Base-by-base conservation (phyloP, 2,797 vertebrate genomes). In the Poeciliopsis presidionis region DNA sequence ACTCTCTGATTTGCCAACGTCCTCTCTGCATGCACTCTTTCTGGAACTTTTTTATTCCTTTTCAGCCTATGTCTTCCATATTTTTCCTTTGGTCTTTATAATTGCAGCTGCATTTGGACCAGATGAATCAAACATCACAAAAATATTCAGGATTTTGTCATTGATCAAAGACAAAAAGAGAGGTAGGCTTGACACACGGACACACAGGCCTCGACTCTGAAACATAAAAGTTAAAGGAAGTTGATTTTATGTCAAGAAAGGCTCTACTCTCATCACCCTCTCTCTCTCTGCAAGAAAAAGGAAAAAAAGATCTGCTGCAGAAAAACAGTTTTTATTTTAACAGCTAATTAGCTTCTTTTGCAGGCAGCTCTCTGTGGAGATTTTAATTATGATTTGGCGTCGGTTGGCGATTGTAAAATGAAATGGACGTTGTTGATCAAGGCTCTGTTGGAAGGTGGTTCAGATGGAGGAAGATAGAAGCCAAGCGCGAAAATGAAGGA, bases 351-450 rank as follows among this genome's bases (percentile, higher is more conserved):
- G 89, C 85, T 89, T 86, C 78, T 89, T 90, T 92, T 86, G 65
- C 82, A 81, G 82, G 47, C 83, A 22, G 80, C 86, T 91, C 88
- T 91, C 90, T 89, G 85, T 88, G 84, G 91, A 94, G 94, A 94
- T 95, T 95, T 94, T 94, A 94, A 95, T 95, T 95, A 95, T 94
- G 92, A 95, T 95, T 91, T 92, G 92, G 93, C 90, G 86, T 92
- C 87, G 81, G 87, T 79, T 76, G 46, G 78, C 71, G 1, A 92
- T 91, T 88, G 84, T 87, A 83, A 82, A 90, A 93, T 92, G 87
- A 93, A 93, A 94, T 92, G 90, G 91, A 89, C 45, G 46, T 78
- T 86, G 86, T 78, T 93, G 91, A 92, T 93, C 87, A 91, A 91
- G 87, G 88, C 89, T 83, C 81, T 78, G 84, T 89, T 90, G 85